These are phyloP conservation scores for Sciaenops ocellatus DNA, from an alignment of 2,797 vertebrate genomes.

Conservation along the genomic window DNA sequence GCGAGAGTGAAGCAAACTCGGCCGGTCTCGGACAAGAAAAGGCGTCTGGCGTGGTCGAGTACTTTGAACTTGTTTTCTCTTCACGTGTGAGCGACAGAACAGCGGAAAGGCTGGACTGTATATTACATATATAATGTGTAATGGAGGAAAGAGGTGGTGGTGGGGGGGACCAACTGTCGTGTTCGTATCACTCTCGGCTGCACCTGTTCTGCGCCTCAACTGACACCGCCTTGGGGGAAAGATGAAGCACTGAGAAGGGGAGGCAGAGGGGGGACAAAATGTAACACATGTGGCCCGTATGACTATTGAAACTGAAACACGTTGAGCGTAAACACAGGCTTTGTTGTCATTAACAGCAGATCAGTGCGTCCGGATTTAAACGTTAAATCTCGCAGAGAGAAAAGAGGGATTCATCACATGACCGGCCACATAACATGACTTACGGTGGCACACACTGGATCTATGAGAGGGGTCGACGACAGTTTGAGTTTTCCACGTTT, in stretches of 20 bases:
- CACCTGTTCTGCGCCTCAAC: conserved; percentile 74
- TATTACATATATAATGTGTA: conserved; percentile 34
- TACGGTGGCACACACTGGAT: neutral
- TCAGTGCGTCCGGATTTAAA: neutral
- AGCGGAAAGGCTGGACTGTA: conserved; percentile 24
- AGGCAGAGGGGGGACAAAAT: neutral
- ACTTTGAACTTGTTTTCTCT: conserved; percentile 41
- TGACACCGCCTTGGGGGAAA: conserved; percentile 40
- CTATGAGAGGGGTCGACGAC: neutral
- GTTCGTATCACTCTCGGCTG: conserved; percentile 51
- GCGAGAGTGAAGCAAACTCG: conserved; percentile 4
- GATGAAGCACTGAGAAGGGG: conserved; percentile 9
- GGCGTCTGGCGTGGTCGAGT: neutral
- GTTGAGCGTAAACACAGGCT: conserved; percentile 19
- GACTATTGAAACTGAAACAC: neutral
- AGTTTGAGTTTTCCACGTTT: neutral
- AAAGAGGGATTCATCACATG: conserved; percentile 19
- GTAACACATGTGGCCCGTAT: neutral
- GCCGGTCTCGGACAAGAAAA: neutral
- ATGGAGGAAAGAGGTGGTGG: neutral
- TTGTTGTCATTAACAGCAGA: neutral
- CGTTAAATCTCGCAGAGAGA: neutral
- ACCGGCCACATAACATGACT: neutral
- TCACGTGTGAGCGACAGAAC: neutral
- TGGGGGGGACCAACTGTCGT: conserved; percentile 34